Percentiles rank a stretch among this genome's conserved stretches.
Conservation (phyloP, 2,113 vertebrate genomes). For the Sitta europaea region DNA sequence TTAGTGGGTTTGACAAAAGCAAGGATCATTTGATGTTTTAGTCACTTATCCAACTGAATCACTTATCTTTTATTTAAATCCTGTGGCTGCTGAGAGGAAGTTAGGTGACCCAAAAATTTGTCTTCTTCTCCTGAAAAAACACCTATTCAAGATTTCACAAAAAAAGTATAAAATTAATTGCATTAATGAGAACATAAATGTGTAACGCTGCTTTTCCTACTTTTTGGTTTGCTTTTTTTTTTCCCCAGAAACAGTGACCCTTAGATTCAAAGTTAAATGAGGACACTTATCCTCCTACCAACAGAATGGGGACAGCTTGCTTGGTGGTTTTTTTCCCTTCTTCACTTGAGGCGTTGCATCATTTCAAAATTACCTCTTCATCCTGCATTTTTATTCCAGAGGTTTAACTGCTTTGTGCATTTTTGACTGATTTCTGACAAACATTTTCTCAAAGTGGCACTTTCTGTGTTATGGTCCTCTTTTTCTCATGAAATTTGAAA, state of each 20-base stretch:
- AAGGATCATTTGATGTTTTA: background rate
- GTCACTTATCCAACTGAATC: background rate
- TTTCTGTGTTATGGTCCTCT: accelerated
- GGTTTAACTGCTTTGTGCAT: background rate
- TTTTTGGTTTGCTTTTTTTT: background rate
- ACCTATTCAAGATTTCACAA: background rate
- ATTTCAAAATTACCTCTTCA: background rate
- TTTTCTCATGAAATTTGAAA: background rate
- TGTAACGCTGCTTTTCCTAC: background rate
- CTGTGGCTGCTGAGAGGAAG: background rate
- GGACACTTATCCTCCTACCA: background rate
- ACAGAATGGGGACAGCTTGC: background rate
- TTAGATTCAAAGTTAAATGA: background rate
- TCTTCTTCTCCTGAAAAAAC: background rate
- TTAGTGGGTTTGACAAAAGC: background rate
- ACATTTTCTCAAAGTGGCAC: background rate
- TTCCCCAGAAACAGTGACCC: background rate
- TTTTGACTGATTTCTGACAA: background rate
- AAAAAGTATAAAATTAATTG: background rate
- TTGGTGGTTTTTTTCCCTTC: background rate
- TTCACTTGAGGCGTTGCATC: background rate
- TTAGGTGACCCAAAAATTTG: background rate
- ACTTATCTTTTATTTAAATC: background rate
- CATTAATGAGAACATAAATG: background rate
- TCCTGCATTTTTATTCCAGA: background rate